These are phyloP conservation scores for Corynorhinus townsendii DNA, from an alignment of 2,113 vertebrate genomes.

Conservation along the genomic window DNA sequence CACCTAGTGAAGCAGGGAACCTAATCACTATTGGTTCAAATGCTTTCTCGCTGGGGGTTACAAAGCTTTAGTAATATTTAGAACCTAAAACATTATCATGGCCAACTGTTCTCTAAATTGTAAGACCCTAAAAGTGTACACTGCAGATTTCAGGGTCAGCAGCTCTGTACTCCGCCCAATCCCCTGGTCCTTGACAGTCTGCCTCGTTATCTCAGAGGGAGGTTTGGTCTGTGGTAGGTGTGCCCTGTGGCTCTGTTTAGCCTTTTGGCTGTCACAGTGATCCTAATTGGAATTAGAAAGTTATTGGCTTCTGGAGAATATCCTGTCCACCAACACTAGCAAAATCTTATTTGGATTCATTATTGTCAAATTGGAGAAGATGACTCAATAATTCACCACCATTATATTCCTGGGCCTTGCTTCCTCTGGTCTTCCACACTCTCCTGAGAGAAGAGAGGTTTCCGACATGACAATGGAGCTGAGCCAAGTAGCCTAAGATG, in stretches of 20 bases:
- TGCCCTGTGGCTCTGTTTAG: constrained; percentile 10
- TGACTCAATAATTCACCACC: constrained; percentile 3
- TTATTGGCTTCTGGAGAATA: constrained; percentile 36
- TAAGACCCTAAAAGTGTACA: not conserved
- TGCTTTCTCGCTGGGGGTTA: not conserved
- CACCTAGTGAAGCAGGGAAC: not conserved
- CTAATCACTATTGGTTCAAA: not conserved
- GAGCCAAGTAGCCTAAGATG: not conserved
- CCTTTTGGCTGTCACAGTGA: not conserved
- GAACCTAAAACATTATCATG: not conserved
- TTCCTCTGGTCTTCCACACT: not conserved
- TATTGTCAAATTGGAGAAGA: constrained; percentile 50
- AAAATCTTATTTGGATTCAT: constrained; percentile 59
- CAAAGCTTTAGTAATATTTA: not conserved
- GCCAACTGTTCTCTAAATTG: not conserved
- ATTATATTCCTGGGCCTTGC: not conserved
- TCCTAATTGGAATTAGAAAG: constrained; percentile 47
- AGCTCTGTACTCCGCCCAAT: not conserved
- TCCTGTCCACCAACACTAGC: constrained; percentile 50
- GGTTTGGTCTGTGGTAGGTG: not conserved
- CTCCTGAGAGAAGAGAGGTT: not conserved
- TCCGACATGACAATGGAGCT: not conserved
- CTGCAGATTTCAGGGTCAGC: not conserved
- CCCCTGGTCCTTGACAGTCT: not conserved
- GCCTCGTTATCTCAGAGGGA: not conserved